Evolutionary conservation across 2,888 invertebrate genomes (phyloP), one percentile per base, ranked within the genome.

Genomic region (Melinopterus prodromus): DNA sequence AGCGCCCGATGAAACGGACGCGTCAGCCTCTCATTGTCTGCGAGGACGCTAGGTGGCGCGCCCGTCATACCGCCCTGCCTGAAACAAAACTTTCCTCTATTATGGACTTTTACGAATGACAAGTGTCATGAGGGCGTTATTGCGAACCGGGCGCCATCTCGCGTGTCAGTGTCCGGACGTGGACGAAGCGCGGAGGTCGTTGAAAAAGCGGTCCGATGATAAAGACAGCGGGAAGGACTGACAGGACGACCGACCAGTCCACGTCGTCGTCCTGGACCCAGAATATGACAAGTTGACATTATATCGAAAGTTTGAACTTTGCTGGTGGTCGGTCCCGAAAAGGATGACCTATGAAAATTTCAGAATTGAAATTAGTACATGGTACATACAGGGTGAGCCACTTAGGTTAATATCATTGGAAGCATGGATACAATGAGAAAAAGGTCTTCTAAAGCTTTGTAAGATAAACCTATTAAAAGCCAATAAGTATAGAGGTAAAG

Each of bases 121-220:
- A 87, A 89, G 88, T 89, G 88, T 89, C 89, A 88, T 53, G 86
- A 86, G 88, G 86, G 87, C 88, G 88, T 89, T 89, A 89, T 89
- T 89, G 88, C 88, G 85, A 84, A 84, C 36, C 35, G 74, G 85
- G 84, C 86, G 84, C 85, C 86, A 85, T 86, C 84, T 84, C 85
- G 76, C 74, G 82, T 85, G 86, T 86, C 86, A 86, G 82, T 2
- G 3, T 86, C 85, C 84, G 84, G 84, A 81, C 86, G 87, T 84
- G 84, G 84, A 81, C 86, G 87, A 86, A 85, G 85, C 82, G 81
- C 82, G 82, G 82, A 83, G 83, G 82, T 82, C 83, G 79, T 78
- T 82, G 83, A 84, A 84, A 84, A 84, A 84, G 81, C 83, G 83
- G 84, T 83, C 80, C 82, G 83, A 79, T 77, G 84, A 80, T 80